Conservation (phyloP, 2,113 vertebrate species). For the Himantopus leucocephalus region DNA sequence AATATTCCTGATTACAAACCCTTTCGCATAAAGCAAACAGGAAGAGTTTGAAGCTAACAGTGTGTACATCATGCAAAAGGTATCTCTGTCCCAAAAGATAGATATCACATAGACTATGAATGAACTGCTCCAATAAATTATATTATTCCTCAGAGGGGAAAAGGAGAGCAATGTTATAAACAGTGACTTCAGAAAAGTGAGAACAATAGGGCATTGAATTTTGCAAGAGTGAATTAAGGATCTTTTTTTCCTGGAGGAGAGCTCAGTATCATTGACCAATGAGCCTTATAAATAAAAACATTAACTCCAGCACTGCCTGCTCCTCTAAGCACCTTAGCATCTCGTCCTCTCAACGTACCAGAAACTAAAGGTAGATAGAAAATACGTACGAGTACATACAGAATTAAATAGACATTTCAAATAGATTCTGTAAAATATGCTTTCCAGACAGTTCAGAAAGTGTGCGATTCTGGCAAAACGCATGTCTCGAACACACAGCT, state of each 20-base stretch:
- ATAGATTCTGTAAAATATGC: neutral
- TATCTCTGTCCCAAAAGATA: constrained; percentile 61
- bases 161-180: constrained; percentile 11
- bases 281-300: constrained; percentile 33
- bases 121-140: constrained; percentile 60
- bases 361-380: neutral
- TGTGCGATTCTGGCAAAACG: neutral
- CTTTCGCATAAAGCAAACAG: constrained; percentile 54
- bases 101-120: constrained; percentile 51
- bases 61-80: constrained; percentile 58
- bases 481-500: neutral
- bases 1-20: constrained; percentile 37
- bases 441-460: neutral
- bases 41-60: constrained; percentile 65
- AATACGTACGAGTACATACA: neutral
- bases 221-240: constrained; percentile 1
- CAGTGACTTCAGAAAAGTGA: constrained; percentile 51
- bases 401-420: neutral
- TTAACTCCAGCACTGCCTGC: constrained; percentile 24
- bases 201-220: constrained; percentile 41
- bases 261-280: constrained; percentile 20
- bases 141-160: constrained; percentile 43
- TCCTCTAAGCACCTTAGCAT: neutral
- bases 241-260: constrained; percentile 21
- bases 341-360: neutral